phyloP scores from a whole-genome alignment of 1,140 invertebrate genomes.

The Linepithema humile region DNA sequence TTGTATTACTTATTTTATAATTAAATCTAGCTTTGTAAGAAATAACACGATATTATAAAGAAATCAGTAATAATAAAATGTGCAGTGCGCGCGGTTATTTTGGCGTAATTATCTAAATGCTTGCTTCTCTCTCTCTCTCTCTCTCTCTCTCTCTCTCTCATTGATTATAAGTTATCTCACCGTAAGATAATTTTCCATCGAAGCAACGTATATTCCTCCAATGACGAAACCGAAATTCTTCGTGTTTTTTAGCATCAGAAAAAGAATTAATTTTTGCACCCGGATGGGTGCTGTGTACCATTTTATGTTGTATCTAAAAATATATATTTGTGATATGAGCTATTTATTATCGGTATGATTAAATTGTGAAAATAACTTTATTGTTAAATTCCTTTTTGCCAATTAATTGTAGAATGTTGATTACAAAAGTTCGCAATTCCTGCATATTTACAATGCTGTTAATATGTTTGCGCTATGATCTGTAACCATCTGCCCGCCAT shows the following conservation, averaged over 20 bases:
- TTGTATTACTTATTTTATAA: neutral
- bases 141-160: no score
- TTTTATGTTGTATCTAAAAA: conserved; percentile 21
- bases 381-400: neutral
- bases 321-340: neutral
- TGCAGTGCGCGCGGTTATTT: neutral
- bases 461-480: neutral
- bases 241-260: conserved; percentile 14
- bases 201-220: conserved; percentile 14
- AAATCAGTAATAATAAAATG: neutral
- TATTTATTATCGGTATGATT: neutral
- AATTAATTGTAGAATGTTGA: neutral
- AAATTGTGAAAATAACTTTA: neutral
- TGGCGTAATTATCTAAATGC: neutral
- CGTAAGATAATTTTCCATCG: conserved; percentile 31
- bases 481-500: conserved; percentile 9
- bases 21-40: neutral
- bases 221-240: neutral
- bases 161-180: neutral
- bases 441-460: neutral
- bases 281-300: neutral
- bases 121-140: no score
- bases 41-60: neutral
- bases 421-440: neutral
- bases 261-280: conserved; percentile 40